A percentile compares a stretch with the other conserved stretches of the same genome.
Conservation (phyloP, 2,113 vertebrate genomes). For the Oreochromis niloticus region DNA sequence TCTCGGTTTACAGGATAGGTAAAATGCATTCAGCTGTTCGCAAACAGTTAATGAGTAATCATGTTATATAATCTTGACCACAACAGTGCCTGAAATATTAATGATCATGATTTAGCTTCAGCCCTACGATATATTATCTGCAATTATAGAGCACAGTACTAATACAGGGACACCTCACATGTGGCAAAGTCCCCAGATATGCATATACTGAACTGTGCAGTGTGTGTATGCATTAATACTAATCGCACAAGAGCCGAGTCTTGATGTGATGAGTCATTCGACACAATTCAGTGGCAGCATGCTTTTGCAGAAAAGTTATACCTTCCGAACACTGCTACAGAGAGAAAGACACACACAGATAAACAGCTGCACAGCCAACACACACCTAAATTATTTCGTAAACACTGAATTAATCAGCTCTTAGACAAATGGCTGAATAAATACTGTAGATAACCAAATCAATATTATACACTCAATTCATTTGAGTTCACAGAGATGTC, state of each 20-base stretch:
- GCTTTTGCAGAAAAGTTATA: neutral
- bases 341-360: constrained; percentile 6
- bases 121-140: neutral
- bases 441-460: constrained; percentile 71
- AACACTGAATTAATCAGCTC: constrained; percentile 67
- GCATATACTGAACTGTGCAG: neutral
- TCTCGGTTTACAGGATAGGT: neutral
- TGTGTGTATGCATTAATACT: neutral
- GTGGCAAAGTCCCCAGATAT: neutral
- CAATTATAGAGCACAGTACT: neutral
- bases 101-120: neutral
- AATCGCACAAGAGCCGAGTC: neutral
- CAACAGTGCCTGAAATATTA: neutral
- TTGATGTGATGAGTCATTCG: neutral
- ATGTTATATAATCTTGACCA: neutral
- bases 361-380: constrained; percentile 39
- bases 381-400: constrained; percentile 43
- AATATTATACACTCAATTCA: constrained; percentile 70
- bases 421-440: constrained; percentile 73
- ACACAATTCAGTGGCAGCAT: neutral
- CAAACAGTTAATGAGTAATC: neutral
- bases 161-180: neutral
- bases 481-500: constrained; percentile 73
- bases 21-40: neutral
- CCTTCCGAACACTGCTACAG: neutral